Conservation (phyloP, 1,140 invertebrate species). For the Chlorops oryzae region DNA sequence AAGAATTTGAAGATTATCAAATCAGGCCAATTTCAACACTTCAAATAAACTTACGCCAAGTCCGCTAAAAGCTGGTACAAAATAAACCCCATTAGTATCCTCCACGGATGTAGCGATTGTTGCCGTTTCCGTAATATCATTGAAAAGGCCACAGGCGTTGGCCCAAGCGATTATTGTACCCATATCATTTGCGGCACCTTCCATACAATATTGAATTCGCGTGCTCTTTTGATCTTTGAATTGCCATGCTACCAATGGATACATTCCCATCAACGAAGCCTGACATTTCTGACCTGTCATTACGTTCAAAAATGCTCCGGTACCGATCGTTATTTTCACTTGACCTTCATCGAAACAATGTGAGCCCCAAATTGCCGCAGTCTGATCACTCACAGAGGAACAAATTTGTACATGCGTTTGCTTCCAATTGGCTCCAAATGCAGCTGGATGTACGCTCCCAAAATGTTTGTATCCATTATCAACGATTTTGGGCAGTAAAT, state of each 20-base stretch:
- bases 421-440: constrained; percentile 62
- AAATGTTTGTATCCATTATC: constrained; percentile 68
- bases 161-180: constrained; percentile 86
- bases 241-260: constrained; percentile 88
- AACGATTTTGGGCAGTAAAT: constrained; percentile 74
- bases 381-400: constrained; percentile 65
- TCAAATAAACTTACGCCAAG: constrained; percentile 61
- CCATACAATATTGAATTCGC: constrained; percentile 66
- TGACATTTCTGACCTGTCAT: constrained; percentile 75
- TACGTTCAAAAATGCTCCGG: constrained; percentile 86
- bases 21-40: neutral
- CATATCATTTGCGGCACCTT: constrained; percentile 81
- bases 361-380: constrained; percentile 87
- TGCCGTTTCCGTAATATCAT: constrained; percentile 61
- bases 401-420: constrained; percentile 62
- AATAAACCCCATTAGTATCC: constrained; percentile 76
- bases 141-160: constrained; percentile 65
- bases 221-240: constrained; percentile 50
- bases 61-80: constrained; percentile 87
- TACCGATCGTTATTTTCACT: constrained; percentile 90
- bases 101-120: constrained; percentile 65
- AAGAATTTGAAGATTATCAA: constrained; percentile 10
- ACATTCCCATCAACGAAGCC: constrained; percentile 72
- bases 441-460: constrained; percentile 55
- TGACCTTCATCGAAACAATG: constrained; percentile 77